phyloP scores from a whole-genome alignment of 2,888 invertebrate genomes.

The Xiphydria camelus region DNA sequence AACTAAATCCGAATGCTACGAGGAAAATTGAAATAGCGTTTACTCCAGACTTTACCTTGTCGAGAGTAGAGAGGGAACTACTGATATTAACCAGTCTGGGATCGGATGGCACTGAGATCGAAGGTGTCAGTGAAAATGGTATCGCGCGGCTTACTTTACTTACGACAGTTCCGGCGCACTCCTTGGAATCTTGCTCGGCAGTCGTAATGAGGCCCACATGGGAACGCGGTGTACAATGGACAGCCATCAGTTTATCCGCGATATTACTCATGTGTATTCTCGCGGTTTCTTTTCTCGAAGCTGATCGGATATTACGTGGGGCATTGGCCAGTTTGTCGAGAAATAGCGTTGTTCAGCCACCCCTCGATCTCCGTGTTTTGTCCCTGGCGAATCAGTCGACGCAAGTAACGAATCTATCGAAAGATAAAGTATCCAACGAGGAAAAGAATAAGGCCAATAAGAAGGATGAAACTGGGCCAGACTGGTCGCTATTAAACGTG shows the following conservation, averaged over 20 bases:
- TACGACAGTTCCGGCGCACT: constrained; percentile 65
- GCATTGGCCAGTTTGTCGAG: constrained; percentile 60
- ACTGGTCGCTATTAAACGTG: constrained; percentile 47
- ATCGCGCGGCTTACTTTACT: constrained; percentile 43
- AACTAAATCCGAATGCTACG: constrained; percentile 72
- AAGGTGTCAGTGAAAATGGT: constrained; percentile 25
- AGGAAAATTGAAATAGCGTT: constrained; percentile 83
- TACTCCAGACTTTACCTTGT: constrained; percentile 84
- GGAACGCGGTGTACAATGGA: constrained; percentile 74
- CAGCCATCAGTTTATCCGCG: constrained; percentile 63
- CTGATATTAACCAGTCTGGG: constrained; percentile 66
- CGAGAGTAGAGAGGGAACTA: constrained; percentile 70
- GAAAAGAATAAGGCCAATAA: constrained; percentile 30
- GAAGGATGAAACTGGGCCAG: constrained; percentile 43
- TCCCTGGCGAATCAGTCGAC: constrained; percentile 56
- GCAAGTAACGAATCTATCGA: constrained; percentile 31
- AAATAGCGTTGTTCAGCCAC: constrained; percentile 63
- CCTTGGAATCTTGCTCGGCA: constrained; percentile 70
- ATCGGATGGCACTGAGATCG: constrained; percentile 18
- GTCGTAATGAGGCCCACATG: constrained; percentile 74
- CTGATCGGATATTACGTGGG: constrained; percentile 68
- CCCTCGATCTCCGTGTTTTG: constrained; percentile 65
- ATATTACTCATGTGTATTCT: constrained; percentile 68
- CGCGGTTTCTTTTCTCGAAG: constrained; percentile 72
- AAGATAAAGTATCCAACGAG: constrained; percentile 34